Percentiles rank a stretch among this genome's conserved stretches.
Evolutionary conservation across 2,113 vertebrate genomes (phyloP).

Genomic region (Solea senegalensis): DNA sequence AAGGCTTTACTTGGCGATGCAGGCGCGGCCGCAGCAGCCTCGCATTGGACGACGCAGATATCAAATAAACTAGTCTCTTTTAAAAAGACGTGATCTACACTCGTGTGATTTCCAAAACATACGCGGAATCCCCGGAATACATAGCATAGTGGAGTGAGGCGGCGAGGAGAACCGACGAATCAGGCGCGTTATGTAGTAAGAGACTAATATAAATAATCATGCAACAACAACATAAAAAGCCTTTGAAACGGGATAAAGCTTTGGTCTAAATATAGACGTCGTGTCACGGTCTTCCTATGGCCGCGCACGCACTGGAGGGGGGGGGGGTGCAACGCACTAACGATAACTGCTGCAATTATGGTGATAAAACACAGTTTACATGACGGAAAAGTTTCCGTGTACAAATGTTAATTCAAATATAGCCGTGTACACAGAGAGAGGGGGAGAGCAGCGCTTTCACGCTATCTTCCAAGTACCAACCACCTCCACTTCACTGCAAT

Average conservation of each 20-base stretch:
- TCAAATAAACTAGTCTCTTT: constrained; percentile 8
- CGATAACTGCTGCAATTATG: neutral
- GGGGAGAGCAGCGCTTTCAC: neutral
- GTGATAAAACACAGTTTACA: neutral
- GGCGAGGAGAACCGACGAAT: neutral
- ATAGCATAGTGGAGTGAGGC: no score
- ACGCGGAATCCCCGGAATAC: no score
- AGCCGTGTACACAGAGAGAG: neutral
- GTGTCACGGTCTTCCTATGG: constrained; percentile 58
- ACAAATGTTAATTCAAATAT: neutral
- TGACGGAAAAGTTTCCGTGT: neutral
- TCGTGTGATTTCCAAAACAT: constrained; percentile 21
- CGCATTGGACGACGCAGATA: neutral
- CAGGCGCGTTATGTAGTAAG: no score
- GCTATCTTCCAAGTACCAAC: no score
- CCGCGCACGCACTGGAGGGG: constrained; percentile 46
- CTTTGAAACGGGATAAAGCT: constrained; percentile 51
- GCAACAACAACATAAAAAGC: constrained; percentile 18
- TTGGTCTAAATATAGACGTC: constrained; percentile 74
- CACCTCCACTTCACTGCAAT: neutral
- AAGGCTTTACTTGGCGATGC: constrained; percentile 39
- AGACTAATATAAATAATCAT: constrained; percentile 22
- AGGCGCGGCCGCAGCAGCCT: constrained; percentile 34
- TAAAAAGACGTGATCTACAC: constrained; percentile 53
- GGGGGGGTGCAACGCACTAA: constrained; percentile 52